A percentile compares a stretch with the other conserved stretches of the same genome.
Evolutionary conservation across 2,888 invertebrate species (phyloP).

Genomic region (Matsumyia berberina): DNA sequence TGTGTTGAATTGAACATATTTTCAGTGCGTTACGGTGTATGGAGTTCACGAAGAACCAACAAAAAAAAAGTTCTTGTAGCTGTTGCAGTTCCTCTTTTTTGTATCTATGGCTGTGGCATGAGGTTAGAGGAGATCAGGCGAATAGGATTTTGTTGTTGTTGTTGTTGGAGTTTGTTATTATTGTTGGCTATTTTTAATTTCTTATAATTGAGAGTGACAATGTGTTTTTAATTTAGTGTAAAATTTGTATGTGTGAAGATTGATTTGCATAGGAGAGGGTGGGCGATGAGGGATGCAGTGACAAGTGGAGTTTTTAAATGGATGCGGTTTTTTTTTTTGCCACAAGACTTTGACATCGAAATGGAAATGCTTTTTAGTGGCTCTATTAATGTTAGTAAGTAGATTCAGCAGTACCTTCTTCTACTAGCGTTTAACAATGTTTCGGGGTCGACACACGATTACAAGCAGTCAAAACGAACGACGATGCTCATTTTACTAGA

Average conservation of each 20-base stretch:
- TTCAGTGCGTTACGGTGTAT: constrained; percentile 58
- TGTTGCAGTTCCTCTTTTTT: constrained; percentile 42
- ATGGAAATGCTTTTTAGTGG: no score
- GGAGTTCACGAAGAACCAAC: constrained; percentile 27
- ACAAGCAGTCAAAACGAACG: no score
- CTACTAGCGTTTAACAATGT: no score
- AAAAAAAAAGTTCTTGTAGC: constrained; percentile 13
- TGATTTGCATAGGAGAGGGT: constrained; percentile 56
- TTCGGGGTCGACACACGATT: no score
- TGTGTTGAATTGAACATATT: constrained; percentile 78
- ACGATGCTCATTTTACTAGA: no score
- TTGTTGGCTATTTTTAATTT: constrained; percentile 73
- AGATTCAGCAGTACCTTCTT: no score
- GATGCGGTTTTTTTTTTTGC: background rate
- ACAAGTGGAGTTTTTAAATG: background rate
- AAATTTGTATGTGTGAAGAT: constrained; percentile 61
- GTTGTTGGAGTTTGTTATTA: constrained; percentile 52
- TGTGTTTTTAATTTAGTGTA: constrained; percentile 83
- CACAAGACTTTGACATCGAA: no score
- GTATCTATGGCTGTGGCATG: constrained; percentile 66
- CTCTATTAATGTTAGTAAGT: no score
- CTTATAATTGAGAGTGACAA: constrained; percentile 80
- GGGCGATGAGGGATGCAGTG: constrained; percentile 4
- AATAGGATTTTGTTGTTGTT: constrained; percentile 54
- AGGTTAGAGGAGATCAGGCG: constrained; percentile 73